phyloP scores from a whole-genome alignment of 2,888 invertebrate species.

The Trachelus tabidus region DNA sequence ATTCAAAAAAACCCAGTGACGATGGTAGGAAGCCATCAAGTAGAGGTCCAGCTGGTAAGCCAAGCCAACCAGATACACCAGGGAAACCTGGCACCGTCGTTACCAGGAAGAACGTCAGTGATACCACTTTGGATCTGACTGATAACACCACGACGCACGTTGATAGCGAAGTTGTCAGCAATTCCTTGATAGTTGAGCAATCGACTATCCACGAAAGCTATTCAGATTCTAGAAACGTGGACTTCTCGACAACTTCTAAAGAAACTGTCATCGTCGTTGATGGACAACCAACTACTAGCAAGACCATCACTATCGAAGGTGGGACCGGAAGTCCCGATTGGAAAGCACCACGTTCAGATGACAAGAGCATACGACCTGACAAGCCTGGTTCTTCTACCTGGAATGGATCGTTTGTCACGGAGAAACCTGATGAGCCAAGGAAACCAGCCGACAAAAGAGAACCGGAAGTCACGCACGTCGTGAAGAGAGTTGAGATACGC shows the following conservation, averaged over 20 bases:
- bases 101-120: slow-evolving; percentile 29
- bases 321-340: slow-evolving; percentile 23
- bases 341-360: slow-evolving; percentile 13
- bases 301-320: slow-evolving; percentile 15
- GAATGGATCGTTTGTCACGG: slow-evolving; percentile 13
- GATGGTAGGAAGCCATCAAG: slow-evolving; percentile 4
- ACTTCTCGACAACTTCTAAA: slow-evolving; percentile 45
- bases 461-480: slow-evolving; percentile 8
- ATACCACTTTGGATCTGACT: slow-evolving; percentile 37
- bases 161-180: slow-evolving; percentile 28
- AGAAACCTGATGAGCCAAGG: slow-evolving; percentile 18
- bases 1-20: slow-evolving; percentile 14
- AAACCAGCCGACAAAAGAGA: slow-evolving; percentile 17
- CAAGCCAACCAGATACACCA: not conserved
- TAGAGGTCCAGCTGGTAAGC: slow-evolving; percentile 1
- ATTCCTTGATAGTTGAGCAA: slow-evolving; percentile 41
- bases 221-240: slow-evolving; percentile 39
- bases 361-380: slow-evolving; percentile 13
- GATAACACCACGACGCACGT: slow-evolving; percentile 24
- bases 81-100: slow-evolving; percentile 20
- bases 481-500: not conserved
- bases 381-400: slow-evolving; percentile 21
- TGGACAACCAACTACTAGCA: slow-evolving; percentile 38
- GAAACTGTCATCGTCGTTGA: slow-evolving; percentile 52
- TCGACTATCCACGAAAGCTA: slow-evolving; percentile 42